A percentile compares a stretch with the other conserved stretches of the same genome.
Conservation (phyloP, 2,797 vertebrate genomes). For the Spinus pinus region DNA sequence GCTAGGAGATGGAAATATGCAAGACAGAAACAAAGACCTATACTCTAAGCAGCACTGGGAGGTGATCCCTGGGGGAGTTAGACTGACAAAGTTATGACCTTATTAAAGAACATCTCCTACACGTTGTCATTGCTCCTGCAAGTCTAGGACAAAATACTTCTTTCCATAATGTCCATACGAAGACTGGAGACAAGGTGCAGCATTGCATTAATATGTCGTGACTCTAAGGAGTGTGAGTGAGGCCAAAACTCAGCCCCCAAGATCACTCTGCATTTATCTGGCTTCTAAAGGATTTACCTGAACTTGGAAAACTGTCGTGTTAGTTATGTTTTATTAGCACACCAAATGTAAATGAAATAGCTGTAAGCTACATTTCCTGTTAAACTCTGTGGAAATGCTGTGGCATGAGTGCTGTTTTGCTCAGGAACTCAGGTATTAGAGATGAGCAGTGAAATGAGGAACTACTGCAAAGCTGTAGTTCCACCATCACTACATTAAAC, state of each 20-base stretch:
- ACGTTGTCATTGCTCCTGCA: background rate
- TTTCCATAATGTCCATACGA: background rate
- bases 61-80: background rate
- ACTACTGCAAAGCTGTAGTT: background rate
- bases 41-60: background rate
- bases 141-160: background rate
- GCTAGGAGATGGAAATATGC: background rate
- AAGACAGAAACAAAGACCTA: background rate
- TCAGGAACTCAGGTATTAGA: background rate
- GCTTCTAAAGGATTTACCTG: background rate
- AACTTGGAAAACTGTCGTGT: background rate
- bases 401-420: background rate
- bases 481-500: background rate
- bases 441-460: background rate
- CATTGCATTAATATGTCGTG: background rate
- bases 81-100: conserved; percentile 16
- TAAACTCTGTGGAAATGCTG: background rate
- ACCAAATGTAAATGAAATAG: background rate
- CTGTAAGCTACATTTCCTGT: background rate
- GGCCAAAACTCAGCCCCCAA: background rate
- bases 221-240: background rate
- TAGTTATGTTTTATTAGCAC: background rate
- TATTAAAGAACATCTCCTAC: conserved; percentile 18
- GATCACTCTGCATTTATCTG: background rate
- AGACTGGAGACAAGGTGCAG: background rate